A percentile compares a stretch with the other conserved stretches of the same genome.
Evolutionary conservation across 2,797 vertebrate genomes (phyloP).

Genomic region (Periparus ater): DNA sequence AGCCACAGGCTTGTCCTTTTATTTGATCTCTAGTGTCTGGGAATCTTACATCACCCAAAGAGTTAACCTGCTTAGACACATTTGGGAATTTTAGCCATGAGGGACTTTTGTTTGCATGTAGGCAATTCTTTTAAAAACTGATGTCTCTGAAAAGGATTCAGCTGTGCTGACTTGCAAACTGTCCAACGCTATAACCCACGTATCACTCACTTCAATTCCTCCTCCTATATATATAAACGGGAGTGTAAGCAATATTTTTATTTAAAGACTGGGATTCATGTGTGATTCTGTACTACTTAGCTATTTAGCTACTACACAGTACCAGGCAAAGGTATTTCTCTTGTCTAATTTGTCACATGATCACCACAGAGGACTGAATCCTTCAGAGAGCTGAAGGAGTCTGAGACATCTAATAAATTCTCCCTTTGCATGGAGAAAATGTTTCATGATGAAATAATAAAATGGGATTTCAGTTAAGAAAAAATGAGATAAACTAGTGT

Average conservation of each 20-base stretch:
- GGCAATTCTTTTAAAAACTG: background rate
- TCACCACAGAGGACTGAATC: background rate
- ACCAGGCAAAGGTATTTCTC: background rate
- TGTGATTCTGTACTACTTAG: background rate
- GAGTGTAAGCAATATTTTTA: background rate
- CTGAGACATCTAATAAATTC: conserved; percentile 50
- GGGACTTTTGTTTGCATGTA: background rate
- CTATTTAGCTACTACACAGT: background rate
- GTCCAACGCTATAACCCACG: background rate
- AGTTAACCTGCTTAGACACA: background rate
- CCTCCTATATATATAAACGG: background rate
- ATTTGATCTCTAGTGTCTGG: background rate
- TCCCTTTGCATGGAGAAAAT: conserved; percentile 24
- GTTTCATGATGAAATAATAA: conserved; percentile 66
- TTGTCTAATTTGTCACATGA: conserved; percentile 22
- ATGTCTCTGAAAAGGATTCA: background rate
- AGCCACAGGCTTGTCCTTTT: background rate
- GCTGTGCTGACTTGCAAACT: background rate
- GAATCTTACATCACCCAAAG: background rate
- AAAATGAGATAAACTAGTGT: conserved; percentile 68
- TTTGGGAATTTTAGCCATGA: background rate
- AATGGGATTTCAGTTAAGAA: conserved; percentile 59
- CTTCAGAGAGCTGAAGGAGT: conserved; percentile 21
- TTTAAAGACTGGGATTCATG: background rate
- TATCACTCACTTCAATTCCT: background rate